These are phyloP conservation scores for mouse (Mus musculus) DNA, from an alignment of 2,113 vertebrate genomes.

Conservation along the genomic window GRCm39 chr12:50673001-50673500, in stretches of 20 bases:
- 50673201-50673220: conserved; percentile 61
- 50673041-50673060: neutral
- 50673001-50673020: neutral
- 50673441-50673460: neutral
- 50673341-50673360: conserved; percentile 50
- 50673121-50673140: conserved; percentile 6
- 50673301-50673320: conserved; percentile 53
- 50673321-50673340: conserved; percentile 29
- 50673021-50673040: neutral
- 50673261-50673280: conserved; percentile 48
- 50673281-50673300: neutral
- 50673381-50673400: conserved; percentile 39
- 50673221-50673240: neutral
- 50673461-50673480: neutral
- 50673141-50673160: conserved; percentile 38
- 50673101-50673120: neutral
- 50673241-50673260: conserved; percentile 31
- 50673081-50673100: neutral
- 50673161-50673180: conserved; percentile 41
- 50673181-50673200: conserved; percentile 50
- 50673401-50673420: conserved; percentile 2
- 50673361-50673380: conserved; percentile 45
- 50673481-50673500: neutral
- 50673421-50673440: neutral
- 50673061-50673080: neutral